Evolutionary conservation across 2,113 vertebrate genomes (phyloP).

Genomic region (Paradisaea rubra): DNA sequence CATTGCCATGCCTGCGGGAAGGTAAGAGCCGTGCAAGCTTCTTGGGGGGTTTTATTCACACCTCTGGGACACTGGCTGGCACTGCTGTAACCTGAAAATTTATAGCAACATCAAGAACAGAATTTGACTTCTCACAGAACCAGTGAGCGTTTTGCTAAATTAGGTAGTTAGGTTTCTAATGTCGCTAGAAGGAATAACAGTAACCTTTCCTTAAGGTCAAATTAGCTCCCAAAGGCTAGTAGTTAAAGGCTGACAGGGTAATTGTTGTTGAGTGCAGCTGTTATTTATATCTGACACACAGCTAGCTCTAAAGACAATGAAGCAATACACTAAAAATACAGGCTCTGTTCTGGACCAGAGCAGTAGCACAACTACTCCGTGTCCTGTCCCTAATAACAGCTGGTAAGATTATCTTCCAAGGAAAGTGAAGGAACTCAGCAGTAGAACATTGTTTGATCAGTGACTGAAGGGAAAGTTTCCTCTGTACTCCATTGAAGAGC

Average conservation of each 20-base stretch:
- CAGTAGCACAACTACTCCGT: neutral
- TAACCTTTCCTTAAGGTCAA: neutral
- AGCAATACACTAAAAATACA: neutral
- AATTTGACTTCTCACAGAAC: neutral
- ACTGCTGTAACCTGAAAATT: neutral
- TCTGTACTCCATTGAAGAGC: neutral
- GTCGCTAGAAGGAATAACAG: neutral
- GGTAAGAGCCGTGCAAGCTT: constrained; percentile 68
- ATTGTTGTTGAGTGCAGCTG: neutral
- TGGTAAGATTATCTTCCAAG: neutral
- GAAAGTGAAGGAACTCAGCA: neutral
- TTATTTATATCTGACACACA: neutral
- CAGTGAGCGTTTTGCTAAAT: neutral
- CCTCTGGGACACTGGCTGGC: neutral
- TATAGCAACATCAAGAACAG: neutral
- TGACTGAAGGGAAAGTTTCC: neutral
- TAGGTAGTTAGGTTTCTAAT: neutral
- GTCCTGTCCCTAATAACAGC: neutral
- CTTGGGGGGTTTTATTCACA: neutral
- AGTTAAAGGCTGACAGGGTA: neutral
- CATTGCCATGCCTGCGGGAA: constrained; percentile 95
- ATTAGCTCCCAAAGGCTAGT: neutral
- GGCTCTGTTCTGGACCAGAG: neutral
- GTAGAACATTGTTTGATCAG: neutral
- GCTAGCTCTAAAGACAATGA: neutral